Evolutionary conservation across 2,113 vertebrate species (phyloP).

Genomic region (Nannobrachium achirus): DNA sequence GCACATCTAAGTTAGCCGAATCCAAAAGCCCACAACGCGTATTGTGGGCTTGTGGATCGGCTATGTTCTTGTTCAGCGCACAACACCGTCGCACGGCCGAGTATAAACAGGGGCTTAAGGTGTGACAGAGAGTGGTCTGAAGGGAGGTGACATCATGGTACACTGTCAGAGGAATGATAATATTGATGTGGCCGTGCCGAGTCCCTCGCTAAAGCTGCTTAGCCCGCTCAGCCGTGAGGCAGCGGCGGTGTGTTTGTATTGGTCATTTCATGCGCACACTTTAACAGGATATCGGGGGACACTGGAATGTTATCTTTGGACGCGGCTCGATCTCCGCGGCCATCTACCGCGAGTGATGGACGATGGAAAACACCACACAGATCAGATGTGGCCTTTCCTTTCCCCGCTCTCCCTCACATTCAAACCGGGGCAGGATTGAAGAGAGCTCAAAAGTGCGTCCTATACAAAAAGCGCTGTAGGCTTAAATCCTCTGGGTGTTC

Average conservation of each 20-base stretch:
- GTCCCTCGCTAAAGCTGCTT: slow-evolving; percentile 63
- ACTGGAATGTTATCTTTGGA: slow-evolving; percentile 72
- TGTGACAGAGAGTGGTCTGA: neutral
- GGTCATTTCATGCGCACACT: slow-evolving; percentile 72
- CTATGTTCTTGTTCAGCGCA: no score
- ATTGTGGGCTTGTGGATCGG: no score
- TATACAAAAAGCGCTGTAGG: slow-evolving; percentile 28
- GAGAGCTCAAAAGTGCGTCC: slow-evolving; percentile 8
- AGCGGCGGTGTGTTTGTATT: slow-evolving; percentile 69
- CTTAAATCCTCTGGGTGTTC: slow-evolving; percentile 20
- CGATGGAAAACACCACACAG: slow-evolving; percentile 56
- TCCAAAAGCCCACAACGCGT: no score
- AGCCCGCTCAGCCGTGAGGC: slow-evolving; percentile 62
- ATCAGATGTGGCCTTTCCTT: slow-evolving; percentile 59
- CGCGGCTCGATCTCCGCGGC: slow-evolving; percentile 52
- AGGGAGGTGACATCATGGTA: slow-evolving; percentile 68
- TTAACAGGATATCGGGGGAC: slow-evolving; percentile 68
- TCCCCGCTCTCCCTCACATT: slow-evolving; percentile 23
- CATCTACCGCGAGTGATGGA: slow-evolving; percentile 51
- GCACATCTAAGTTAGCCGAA: no score
- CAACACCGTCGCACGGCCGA: no score
- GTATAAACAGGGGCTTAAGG: slow-evolving; percentile 2
- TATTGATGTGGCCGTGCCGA: slow-evolving; percentile 69
- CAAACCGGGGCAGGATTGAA: slow-evolving; percentile 50
- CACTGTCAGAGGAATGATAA: slow-evolving; percentile 69